Percentiles rank a stretch among this genome's conserved stretches.
These are phyloP conservation scores for Gasterosteus aculeatus DNA, from an alignment of 2,113 vertebrate species.

Conservation along the genomic window DNA sequence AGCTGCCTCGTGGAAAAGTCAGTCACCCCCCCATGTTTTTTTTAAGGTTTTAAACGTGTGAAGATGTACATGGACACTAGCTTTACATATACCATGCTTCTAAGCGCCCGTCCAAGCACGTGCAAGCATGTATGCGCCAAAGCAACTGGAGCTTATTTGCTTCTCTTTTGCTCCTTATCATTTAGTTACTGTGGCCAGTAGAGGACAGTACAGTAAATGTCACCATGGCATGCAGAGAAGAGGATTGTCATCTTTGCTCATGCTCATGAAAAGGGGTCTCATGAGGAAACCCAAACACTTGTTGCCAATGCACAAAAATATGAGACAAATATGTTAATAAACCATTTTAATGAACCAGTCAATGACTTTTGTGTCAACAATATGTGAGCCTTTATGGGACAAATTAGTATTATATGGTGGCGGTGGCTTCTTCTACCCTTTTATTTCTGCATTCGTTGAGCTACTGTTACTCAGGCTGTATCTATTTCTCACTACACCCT, in stretches of 20 bases:
- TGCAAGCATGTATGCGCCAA: neutral
- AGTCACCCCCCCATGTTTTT: conserved; percentile 2
- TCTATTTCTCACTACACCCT: neutral
- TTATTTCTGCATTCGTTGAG: neutral
- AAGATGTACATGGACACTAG: neutral
- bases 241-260: neutral
- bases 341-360: neutral
- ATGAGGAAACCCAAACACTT: neutral
- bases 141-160: neutral
- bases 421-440: neutral
- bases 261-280: neutral
- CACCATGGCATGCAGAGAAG: neutral
- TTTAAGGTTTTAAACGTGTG: neutral
- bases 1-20: conserved; percentile 93
- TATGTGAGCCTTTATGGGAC: neutral
- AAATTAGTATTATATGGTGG: neutral
- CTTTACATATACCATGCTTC: neutral
- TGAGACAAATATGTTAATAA: neutral
- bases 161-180: neutral
- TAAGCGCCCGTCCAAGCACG: no score
- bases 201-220: conserved; percentile 35
- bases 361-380: neutral
- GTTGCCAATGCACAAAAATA: neutral
- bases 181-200: conserved; percentile 27
- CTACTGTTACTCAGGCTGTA: neutral